A percentile compares a stretch with the other conserved stretches of the same genome.
Conservation (phyloP, 1,140 invertebrate genomes). For the Druon quercuslanigerum region DNA sequence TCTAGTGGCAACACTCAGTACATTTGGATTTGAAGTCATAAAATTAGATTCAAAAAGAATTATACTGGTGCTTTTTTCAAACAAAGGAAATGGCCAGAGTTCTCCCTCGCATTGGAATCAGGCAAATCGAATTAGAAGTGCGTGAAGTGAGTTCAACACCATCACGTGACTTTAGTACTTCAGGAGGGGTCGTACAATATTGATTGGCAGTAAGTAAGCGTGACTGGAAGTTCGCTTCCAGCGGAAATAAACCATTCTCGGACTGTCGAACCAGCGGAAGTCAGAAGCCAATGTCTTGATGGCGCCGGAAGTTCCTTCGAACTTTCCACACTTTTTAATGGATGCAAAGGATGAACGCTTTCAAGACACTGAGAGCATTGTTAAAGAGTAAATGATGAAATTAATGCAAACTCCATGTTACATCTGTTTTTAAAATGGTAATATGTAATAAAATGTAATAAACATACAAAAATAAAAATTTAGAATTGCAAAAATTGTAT, state of each 20-base stretch:
- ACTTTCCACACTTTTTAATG: not conserved
- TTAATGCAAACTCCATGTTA: not conserved
- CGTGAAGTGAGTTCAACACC: not conserved
- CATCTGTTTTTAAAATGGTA: too few species aligned
- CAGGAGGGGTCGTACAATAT: conserved; percentile 17
- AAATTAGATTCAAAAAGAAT: not conserved
- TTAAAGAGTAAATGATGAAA: not conserved
- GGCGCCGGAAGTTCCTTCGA: conserved; percentile 2
- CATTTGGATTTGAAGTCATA: not conserved
- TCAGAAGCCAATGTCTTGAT: not conserved
- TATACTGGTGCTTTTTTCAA: not conserved
- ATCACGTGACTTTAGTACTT: conserved; percentile 9
- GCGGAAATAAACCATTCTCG: conserved; percentile 3
- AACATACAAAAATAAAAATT: too few species aligned
- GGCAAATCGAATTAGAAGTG: not conserved
- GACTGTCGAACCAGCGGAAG: conserved; percentile 10
- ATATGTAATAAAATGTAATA: too few species aligned
- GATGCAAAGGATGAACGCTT: too few species aligned
- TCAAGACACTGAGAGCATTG: not conserved
- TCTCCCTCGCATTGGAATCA: not conserved
- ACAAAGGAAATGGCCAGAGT: not conserved
- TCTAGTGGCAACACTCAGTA: not conserved
- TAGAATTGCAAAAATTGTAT: too few species aligned
- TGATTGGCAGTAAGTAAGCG: conserved; percentile 2
- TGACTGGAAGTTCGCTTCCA: conserved; percentile 21